phyloP scores from a whole-genome alignment of 1,140 invertebrate genomes.

The Linepithema humile region DNA sequence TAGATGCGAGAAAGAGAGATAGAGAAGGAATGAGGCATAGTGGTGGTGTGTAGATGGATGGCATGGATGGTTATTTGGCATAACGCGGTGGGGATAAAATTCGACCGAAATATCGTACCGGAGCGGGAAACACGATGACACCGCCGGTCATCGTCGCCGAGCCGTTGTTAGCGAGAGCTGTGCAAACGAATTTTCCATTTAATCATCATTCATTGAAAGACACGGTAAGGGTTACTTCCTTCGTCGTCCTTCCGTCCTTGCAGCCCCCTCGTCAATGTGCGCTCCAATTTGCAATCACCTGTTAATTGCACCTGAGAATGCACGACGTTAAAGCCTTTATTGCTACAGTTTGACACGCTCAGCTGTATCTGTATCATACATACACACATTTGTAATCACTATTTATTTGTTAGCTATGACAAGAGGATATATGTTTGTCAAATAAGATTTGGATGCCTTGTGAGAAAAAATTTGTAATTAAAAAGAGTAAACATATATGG shows the following conservation, averaged over 20 bases:
- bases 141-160: not conserved
- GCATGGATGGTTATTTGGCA: conserved; percentile 7
- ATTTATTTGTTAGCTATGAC: not conserved
- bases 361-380: too few relatives aligned
- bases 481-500: not conserved
- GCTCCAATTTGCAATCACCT: conserved; percentile 12
- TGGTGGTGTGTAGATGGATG: not conserved
- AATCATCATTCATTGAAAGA: conserved; percentile 19
- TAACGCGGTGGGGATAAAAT: conserved; percentile 62
- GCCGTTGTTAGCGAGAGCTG: conserved; percentile 46
- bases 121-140: conserved; percentile 53
- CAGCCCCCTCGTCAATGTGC: not conserved
- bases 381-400: not conserved
- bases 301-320: conserved; percentile 47
- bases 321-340: not conserved
- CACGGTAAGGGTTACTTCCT: conserved; percentile 54
- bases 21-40: not conserved
- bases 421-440: not conserved
- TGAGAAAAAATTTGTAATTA: not conserved
- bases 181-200: conserved; percentile 46
- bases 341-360: too few relatives aligned
- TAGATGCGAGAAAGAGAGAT: not conserved
- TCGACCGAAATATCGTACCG: conserved; percentile 62
- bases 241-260: not conserved
- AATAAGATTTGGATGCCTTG: not conserved